Conservation (phyloP, 2,113 vertebrate genomes). For the Osmerus eperlanus region DNA sequence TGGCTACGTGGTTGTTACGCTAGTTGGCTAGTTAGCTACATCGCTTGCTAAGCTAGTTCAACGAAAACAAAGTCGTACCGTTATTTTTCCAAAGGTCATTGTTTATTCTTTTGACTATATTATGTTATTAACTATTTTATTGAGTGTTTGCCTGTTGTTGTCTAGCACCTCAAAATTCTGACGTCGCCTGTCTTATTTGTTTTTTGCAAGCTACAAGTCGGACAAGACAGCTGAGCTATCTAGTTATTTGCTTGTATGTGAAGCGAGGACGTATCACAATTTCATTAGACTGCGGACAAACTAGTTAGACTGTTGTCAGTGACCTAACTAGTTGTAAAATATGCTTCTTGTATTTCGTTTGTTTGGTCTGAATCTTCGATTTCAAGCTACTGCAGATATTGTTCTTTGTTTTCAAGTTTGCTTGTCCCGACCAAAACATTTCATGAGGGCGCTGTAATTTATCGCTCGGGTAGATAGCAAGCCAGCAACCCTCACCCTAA, state of each 20-base stretch:
- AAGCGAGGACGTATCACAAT: neutral
- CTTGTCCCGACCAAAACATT: neutral
- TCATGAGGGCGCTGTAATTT: neutral
- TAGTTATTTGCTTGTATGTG: neutral
- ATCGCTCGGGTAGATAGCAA: no score
- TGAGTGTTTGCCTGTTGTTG: neutral
- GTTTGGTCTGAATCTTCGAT: no score
- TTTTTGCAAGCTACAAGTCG: neutral
- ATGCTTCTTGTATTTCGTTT: no score
- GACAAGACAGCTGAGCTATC: neutral
- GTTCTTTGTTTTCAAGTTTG: constrained; percentile 3
- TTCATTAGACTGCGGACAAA: constrained; percentile 4
- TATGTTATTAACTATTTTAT: neutral
- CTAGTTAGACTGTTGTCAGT: no score
- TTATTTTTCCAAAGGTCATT: neutral
- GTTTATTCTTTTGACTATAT: neutral
- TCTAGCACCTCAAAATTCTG: neutral
- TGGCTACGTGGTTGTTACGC: neutral
- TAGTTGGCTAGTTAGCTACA: neutral
- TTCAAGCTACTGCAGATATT: neutral
- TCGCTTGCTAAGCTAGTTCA: neutral
- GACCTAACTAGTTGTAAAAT: no score
- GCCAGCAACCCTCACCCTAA: no score
- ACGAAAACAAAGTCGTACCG: neutral
- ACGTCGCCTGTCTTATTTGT: neutral